A percentile compares a stretch with the other conserved stretches of the same genome.
These are phyloP conservation scores for Dicaeum eximium DNA, from an alignment of 2,113 vertebrate species.

Conservation along the genomic window DNA sequence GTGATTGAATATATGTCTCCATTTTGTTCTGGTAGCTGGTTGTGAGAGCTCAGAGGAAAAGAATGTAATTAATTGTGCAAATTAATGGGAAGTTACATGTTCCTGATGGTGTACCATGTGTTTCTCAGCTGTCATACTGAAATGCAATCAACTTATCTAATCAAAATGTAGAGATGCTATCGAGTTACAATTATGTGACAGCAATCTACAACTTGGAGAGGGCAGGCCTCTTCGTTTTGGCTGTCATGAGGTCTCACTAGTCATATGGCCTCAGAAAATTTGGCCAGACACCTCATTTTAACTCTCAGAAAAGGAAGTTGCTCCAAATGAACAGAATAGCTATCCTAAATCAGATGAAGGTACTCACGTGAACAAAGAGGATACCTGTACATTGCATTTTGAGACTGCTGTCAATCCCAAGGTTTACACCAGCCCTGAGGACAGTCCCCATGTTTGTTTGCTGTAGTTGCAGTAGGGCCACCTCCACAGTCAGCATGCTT, in stretches of 20 bases:
- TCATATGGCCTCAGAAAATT: not conserved
- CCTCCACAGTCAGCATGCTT: not conserved
- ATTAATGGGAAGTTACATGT: constrained; percentile 28
- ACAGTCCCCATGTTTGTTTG: not conserved
- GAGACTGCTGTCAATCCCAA: not conserved
- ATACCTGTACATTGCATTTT: not conserved
- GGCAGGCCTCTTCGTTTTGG: not conserved
- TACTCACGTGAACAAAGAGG: rapidly evolving
- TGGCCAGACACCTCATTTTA: not conserved
- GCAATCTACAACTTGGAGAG: not conserved
- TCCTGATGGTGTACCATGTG: constrained; percentile 48
- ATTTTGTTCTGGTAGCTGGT: constrained; percentile 52
- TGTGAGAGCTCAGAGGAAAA: constrained; percentile 46
- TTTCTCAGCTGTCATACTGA: constrained; percentile 28
- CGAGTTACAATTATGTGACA: not conserved
- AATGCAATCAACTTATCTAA: constrained; percentile 5
- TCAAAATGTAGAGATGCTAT: constrained; percentile 10
- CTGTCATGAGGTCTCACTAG: not conserved
- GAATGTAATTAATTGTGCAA: constrained; percentile 47
- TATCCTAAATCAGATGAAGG: rapidly evolving
- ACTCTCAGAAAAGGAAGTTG: not conserved
- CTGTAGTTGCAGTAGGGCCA: not conserved
- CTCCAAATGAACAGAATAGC: not conserved
- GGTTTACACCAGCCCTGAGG: not conserved
- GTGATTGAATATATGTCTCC: constrained; percentile 64